Conservation (phyloP, 2,113 vertebrate species). For the Leptodactylus fuscus region DNA sequence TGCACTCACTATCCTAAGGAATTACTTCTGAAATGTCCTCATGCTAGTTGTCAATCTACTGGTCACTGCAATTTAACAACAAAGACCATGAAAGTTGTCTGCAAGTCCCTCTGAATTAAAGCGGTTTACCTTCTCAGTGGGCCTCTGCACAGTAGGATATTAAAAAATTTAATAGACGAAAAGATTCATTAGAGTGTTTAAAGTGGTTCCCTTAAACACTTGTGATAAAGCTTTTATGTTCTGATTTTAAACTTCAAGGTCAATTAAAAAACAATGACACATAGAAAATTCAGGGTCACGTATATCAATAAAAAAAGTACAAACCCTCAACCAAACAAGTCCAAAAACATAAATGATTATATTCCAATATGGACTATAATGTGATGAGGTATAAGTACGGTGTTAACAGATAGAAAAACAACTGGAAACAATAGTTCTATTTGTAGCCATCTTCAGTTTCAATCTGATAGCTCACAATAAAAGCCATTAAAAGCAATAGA, state of each 20-base stretch:
- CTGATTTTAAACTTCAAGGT: constrained; percentile 72
- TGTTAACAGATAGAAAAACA: too few species aligned
- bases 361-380: too few species aligned
- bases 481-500: too few species aligned
- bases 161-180: constrained; percentile 50
- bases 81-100: constrained; percentile 70
- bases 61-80: constrained; percentile 64
- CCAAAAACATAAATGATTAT: too few species aligned
- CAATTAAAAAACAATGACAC: constrained; percentile 64
- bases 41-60: constrained; percentile 63
- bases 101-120: constrained; percentile 68
- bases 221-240: constrained; percentile 66
- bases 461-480: too few species aligned
- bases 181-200: constrained; percentile 67
- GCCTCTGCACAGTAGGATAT: constrained; percentile 64
- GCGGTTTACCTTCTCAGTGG: constrained; percentile 65
- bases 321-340: too few species aligned
- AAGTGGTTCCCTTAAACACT: constrained; percentile 68
- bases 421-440: too few species aligned
- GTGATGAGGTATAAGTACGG: too few species aligned
- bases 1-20: constrained; percentile 71
- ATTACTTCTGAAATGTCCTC: constrained; percentile 70
- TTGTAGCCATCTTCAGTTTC: too few species aligned
- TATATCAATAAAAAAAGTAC: too few species aligned
- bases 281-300: background rate